phyloP scores from a whole-genome alignment of 1,140 invertebrate genomes.

The Drosophila repletoides region DNA sequence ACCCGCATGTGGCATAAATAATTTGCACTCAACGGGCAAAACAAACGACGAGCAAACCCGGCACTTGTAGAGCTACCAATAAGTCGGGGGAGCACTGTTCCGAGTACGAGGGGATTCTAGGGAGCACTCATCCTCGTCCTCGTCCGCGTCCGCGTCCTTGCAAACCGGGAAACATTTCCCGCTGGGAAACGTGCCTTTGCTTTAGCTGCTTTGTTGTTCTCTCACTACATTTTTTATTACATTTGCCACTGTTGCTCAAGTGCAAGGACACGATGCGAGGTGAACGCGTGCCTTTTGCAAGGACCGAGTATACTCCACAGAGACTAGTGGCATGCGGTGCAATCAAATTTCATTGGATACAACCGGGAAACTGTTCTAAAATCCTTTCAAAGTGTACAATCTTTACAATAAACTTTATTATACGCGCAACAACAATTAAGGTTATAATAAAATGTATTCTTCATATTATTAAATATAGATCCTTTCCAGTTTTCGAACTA shows the following conservation, averaged over 20 bases:
- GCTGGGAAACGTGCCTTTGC: conserved; percentile 5
- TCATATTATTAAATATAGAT: too few species aligned
- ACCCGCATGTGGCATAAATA: conserved; percentile 71
- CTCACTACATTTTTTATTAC: conserved; percentile 40
- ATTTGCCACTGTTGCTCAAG: conserved; percentile 66
- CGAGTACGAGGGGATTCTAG: too few species aligned
- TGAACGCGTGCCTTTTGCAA: conserved; percentile 1
- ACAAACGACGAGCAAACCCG: conserved; percentile 55
- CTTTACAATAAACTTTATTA: too few species aligned
- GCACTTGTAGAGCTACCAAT: conserved; percentile 54
- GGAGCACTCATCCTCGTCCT: too few species aligned
- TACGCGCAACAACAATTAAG: too few species aligned
- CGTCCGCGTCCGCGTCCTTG: too few species aligned
- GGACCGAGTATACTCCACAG: not conserved
- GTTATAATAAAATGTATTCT: too few species aligned
- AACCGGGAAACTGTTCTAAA: not conserved
- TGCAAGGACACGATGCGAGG: conserved; percentile 53
- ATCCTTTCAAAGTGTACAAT: too few species aligned
- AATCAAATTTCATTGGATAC: not conserved
- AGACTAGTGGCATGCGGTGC: not conserved
- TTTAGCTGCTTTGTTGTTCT: conserved; percentile 20
- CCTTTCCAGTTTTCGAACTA: too few species aligned
- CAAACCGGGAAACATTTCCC: conserved; percentile 14
- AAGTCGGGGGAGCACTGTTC: too few species aligned
- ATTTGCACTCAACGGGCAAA: conserved; percentile 69